Evolutionary conservation across 1,140 invertebrate genomes (phyloP).

Genomic region (Agrilus planipennis): DNA sequence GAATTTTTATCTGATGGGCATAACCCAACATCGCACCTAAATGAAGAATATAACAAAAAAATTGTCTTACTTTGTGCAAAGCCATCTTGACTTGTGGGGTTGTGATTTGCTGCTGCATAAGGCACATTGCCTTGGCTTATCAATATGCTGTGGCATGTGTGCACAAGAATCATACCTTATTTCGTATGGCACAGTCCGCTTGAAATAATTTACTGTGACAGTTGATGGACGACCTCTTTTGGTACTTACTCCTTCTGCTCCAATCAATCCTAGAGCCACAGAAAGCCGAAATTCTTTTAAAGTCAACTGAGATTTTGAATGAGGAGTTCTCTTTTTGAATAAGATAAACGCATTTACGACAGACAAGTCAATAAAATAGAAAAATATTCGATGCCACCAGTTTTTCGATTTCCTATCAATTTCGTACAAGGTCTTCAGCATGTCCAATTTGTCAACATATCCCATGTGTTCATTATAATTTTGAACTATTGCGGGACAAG

Average conservation of each 20-base stretch:
- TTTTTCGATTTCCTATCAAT: constrained; percentile 29
- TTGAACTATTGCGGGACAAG: constrained; percentile 16
- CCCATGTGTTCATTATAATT: constrained; percentile 34
- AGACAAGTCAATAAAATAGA: constrained; percentile 15
- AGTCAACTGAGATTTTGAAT: not conserved
- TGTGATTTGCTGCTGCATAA: no score
- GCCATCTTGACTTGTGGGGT: no score
- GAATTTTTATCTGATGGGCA: no score
- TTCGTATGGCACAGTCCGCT: constrained; percentile 2
- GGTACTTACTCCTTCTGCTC: not conserved
- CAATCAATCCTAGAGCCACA: constrained; percentile 13
- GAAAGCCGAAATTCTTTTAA: constrained; percentile 14
- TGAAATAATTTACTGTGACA: constrained; percentile 1
- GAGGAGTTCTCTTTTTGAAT: constrained; percentile 10
- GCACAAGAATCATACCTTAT: not conserved
- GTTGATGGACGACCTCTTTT: not conserved
- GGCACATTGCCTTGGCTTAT: no score
- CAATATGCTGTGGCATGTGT: no score
- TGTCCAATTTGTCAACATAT: constrained; percentile 32
- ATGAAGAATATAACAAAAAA: no score
- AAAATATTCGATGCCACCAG: constrained; percentile 23
- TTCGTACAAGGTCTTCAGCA: constrained; percentile 27
- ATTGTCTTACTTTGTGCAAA: no score
- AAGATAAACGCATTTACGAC: constrained; percentile 17
- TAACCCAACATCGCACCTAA: no score